Evolutionary conservation across 2,797 vertebrate species (phyloP), one percentile per base, ranked within the genome.

Genomic region (Semotilus atromaculatus): DNA sequence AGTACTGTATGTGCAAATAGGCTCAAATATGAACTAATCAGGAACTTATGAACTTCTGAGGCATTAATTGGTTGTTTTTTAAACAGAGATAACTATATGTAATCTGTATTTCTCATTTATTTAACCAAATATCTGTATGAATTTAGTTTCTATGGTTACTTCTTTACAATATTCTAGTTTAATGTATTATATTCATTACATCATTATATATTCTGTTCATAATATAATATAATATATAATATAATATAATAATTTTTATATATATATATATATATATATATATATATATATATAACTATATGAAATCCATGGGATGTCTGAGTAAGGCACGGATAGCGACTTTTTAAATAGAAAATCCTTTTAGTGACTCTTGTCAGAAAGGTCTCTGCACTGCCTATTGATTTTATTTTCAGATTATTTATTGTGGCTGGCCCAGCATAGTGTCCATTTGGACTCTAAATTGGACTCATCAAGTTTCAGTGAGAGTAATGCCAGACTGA

Each of bases 401-500:
- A 88, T 88, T 89, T 86, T 62, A 83, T 86, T 83, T 86, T 60
- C 78, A 72, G 85, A 88, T 60, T 58, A 84, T 89, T 89, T 84
- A 84, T 76, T 86, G 62, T 87, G 85, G 87, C 70, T 89, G 84
- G 55, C 81, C 80, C 74, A 84, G 75, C 88, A 83, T 76, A 48
- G 48, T 85, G 80, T 70, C 51, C 40, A 67, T 85, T 58, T 86
- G 74, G 67, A 85, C 53, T 62, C 58, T 40, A 86, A 82, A 74
- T 74, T 82, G 70, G 40, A 82, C 81, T 75, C 71, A 40, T 71
- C 45, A 43, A 83, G 82, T 86, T 80, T 88, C 64, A 64, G 53
- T 71, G 34, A 80, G 68, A 82, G 82, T 45, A 84, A 40, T 66
- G 58, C 23, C 66, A 81, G 85, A 62, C 40, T 80, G 31, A 85